Evolutionary conservation across 2,888 invertebrate species (phyloP).

Genomic region (Andrena hattorfiana): DNA sequence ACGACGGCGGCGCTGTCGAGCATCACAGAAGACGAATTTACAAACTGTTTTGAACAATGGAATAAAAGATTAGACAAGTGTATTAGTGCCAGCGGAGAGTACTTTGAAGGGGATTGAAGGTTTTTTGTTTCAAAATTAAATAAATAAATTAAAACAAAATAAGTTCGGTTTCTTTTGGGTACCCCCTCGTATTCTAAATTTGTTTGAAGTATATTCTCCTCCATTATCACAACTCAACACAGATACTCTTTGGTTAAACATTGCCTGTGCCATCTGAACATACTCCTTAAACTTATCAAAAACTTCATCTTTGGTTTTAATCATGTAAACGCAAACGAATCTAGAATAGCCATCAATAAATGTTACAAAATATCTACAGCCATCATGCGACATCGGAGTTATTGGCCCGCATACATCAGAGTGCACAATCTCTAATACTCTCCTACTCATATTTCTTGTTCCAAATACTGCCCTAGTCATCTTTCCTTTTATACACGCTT

Average conservation of each 20-base stretch:
- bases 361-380: constrained; percentile 12
- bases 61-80: too few species aligned
- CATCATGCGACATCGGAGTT: neutral
- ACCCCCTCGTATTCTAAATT: neutral
- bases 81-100: too few species aligned
- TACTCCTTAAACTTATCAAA: constrained; percentile 15
- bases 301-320: constrained; percentile 11
- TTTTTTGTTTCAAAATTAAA: too few species aligned
- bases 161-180: too few species aligned
- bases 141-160: too few species aligned
- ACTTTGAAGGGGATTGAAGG: too few species aligned
- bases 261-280: constrained; percentile 7
- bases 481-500: constrained; percentile 16
- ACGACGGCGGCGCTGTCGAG: too few species aligned
- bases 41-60: too few species aligned
- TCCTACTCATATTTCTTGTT: constrained; percentile 12
- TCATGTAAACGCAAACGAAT: neutral
- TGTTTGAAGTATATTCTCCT: neutral
- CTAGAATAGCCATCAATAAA: constrained; percentile 17
- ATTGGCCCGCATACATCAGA: constrained; percentile 27
- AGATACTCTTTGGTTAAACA: neutral
- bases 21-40: too few species aligned
- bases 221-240: constrained; percentile 29
- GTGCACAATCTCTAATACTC: constrained; percentile 10
- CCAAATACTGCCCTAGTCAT: constrained; percentile 21